These are phyloP conservation scores for Strix uralensis DNA, from an alignment of 2,113 vertebrate species.

Conservation along the genomic window DNA sequence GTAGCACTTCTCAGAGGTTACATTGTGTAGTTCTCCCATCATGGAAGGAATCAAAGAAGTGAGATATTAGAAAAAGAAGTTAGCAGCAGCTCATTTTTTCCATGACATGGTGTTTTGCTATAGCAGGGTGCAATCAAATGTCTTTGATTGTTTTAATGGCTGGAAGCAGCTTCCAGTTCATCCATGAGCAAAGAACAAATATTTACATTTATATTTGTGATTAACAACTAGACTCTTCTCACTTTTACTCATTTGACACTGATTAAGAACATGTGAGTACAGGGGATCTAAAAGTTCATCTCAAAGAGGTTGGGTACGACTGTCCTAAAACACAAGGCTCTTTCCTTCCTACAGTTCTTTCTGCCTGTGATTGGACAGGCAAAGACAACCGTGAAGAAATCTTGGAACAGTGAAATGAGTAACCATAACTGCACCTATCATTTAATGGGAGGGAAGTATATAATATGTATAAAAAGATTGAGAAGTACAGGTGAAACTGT, in stretches of 20 bases:
- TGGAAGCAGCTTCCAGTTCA: not conserved
- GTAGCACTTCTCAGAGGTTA: not conserved
- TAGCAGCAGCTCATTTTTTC: not conserved
- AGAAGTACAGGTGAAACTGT: not conserved
- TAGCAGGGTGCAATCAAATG: not conserved
- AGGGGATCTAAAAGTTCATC: not conserved
- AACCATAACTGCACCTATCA: accelerated
- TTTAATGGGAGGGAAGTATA: not conserved
- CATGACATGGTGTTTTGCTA: not conserved
- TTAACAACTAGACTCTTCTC: not conserved
- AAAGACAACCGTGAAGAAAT: not conserved
- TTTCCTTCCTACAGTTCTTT: not conserved
- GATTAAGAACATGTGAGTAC: not conserved
- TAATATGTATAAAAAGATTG: not conserved
- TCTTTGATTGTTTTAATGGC: not conserved
- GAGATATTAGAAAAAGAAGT: not conserved
- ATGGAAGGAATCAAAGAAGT: not conserved
- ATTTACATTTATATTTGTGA: not conserved
- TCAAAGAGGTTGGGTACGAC: not conserved
- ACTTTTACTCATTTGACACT: not conserved
- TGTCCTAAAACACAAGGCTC: not conserved
- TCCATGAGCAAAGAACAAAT: not conserved
- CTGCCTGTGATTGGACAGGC: not conserved
- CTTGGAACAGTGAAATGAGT: accelerated
- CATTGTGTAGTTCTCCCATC: not conserved